Evolutionary conservation across 23 tunicate species (phyloP), one percentile per base, ranked within the genome.

Genomic region (Botrylloides violaceus): DNA sequence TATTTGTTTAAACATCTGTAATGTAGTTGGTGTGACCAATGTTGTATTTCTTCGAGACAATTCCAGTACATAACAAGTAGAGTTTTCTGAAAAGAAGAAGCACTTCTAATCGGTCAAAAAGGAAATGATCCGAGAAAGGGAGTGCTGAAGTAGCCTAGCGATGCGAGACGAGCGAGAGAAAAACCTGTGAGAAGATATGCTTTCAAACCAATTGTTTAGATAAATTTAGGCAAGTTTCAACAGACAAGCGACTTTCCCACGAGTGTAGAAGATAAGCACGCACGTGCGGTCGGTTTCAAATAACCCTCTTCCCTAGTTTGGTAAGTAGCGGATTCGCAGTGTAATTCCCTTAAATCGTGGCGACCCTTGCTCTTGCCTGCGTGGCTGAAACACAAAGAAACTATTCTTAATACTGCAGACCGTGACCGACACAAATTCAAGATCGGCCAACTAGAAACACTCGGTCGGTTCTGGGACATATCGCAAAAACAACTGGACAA

Each of bases 131-230:
- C 53, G 53, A 43, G 15, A 43, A 15, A 43, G 53, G 53, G 53
- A 43, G 53, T 43, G 53, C 53, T 43, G 53, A 43, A 43, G 53
- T 43, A 43, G 53, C 53, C 53, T 15, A 43, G 53, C 53, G 53
- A 43, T 43, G 53, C 53, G 53, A 9, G 53, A 43, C 53, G 12
- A 15, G 12, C 53, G 53, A 9, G 53, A 9, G n/a, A 43, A 43
- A 43, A 43, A 15, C 53, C 53, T 43, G 53, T 43, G 53, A 43
- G 53, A 43, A 43, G 53, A 43, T 43, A 43, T 43, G 53, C 53
- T 43, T 43, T 43, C 53, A 43, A 43, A 43, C 53, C 53, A 43
- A 43, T 43, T 43, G 53, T 43, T 43, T 43, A 15, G 9, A 43
- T 43, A 43, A 43, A 43, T 43, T 43, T 9, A 43, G 53, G 53